These are phyloP conservation scores for Callinectes sapidus DNA, from an alignment of 2,888 invertebrate genomes.

Conservation along the genomic window DNA sequence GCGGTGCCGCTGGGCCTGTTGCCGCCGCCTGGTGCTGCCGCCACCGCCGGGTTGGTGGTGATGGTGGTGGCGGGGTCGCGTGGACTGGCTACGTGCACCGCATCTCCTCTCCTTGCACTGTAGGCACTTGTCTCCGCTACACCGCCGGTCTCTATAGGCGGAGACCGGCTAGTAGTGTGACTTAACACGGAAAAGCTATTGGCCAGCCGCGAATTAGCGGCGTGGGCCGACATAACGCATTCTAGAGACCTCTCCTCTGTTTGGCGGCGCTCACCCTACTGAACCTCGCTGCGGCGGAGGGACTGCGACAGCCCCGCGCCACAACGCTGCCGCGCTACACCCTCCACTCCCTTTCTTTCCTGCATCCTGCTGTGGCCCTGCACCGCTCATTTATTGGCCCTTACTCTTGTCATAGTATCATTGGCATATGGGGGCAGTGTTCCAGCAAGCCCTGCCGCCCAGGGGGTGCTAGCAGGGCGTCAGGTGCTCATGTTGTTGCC, in stretches of 20 bases:
- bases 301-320: slow-evolving; percentile 40
- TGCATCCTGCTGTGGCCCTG: neutral
- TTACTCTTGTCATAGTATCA: neutral
- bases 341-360: neutral
- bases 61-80: slow-evolving; percentile 48
- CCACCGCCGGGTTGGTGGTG: neutral
- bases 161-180: slow-evolving; percentile 64
- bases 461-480: neutral
- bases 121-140: slow-evolving; percentile 59
- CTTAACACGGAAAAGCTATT: slow-evolving; percentile 58
- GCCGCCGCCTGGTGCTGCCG: slow-evolving; percentile 49
- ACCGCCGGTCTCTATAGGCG: slow-evolving; percentile 65
- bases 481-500: slow-evolving; percentile 25
- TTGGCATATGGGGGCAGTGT: neutral
- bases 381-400: neutral
- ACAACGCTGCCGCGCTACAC: slow-evolving; percentile 34
- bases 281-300: slow-evolving; percentile 34
- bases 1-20: slow-evolving; percentile 57
- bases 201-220: slow-evolving; percentile 69
- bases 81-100: slow-evolving; percentile 23
- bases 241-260: slow-evolving; percentile 64
- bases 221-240: slow-evolving; percentile 68
- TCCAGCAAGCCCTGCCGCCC: too few species aligned
- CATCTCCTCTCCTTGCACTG: slow-evolving; percentile 48
- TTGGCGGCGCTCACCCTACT: slow-evolving; percentile 65